Evolutionary conservation across 1,140 invertebrate species (phyloP).

Genomic region (Cepaea nemoralis): DNA sequence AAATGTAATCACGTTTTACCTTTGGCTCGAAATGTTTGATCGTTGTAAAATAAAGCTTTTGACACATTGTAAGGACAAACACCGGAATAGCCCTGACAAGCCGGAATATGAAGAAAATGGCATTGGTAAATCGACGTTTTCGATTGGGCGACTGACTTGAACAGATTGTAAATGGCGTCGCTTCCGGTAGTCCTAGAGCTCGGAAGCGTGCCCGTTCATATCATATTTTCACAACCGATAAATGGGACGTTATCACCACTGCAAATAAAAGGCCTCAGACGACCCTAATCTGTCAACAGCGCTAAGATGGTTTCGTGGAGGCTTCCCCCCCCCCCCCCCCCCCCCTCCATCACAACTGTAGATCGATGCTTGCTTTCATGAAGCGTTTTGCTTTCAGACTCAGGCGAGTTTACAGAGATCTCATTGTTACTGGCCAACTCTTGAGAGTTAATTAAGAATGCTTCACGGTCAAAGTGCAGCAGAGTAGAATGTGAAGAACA

Average conservation of each 20-base stretch:
- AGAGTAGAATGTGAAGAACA: conserved; percentile 20
- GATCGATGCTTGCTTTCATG: conserved; percentile 23
- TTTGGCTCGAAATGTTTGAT: conserved; percentile 9
- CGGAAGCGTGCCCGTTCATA: conserved; percentile 34
- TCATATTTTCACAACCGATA: conserved; percentile 40
- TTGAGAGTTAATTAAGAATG: conserved; percentile 36
- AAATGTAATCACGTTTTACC: conserved; percentile 9
- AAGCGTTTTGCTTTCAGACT: conserved; percentile 17
- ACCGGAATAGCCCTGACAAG: conserved; percentile 33
- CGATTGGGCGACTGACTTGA: conserved; percentile 12
- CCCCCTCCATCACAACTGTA: neutral
- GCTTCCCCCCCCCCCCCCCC: neutral
- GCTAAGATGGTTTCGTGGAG: neutral
- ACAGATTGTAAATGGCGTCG: conserved; percentile 39
- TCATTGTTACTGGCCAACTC: conserved; percentile 15
- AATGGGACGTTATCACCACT: conserved; percentile 32
- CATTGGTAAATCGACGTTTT: neutral
- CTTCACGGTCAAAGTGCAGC: conserved; percentile 24
- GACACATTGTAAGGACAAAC: conserved; percentile 31
- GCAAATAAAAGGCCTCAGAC: conserved; percentile 27
- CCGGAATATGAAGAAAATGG: conserved; percentile 20
- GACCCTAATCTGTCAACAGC: conserved; percentile 30
- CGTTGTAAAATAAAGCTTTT: conserved; percentile 18
- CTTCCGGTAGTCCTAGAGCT: conserved; percentile 21
- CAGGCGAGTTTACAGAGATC: conserved; percentile 26